Evolutionary conservation across 1,140 invertebrate species (phyloP).

Genomic region (Phymorhynchus buccinoides): DNA sequence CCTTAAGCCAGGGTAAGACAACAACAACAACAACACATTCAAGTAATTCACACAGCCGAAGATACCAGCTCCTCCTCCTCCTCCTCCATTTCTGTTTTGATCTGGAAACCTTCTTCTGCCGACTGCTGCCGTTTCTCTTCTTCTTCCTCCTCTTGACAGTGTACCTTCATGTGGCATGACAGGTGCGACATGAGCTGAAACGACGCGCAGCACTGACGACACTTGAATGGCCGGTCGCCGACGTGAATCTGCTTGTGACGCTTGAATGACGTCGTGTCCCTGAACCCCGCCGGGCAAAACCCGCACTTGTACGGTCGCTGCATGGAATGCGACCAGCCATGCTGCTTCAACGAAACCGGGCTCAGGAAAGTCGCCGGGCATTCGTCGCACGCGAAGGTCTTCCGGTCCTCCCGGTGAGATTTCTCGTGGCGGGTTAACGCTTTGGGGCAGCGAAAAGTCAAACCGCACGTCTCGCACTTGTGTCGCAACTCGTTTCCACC

Average conservation of each 20-base stretch:
- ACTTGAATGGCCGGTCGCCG: neutral
- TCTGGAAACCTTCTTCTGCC: too few relatives aligned
- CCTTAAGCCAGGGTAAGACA: too few relatives aligned
- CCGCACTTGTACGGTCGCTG: neutral
- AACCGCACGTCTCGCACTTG: neutral
- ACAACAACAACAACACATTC: too few relatives aligned
- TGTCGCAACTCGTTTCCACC: neutral
- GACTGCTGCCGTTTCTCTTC: too few relatives aligned
- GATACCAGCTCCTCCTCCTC: too few relatives aligned
- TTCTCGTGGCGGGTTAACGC: neutral
- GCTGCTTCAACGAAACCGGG: neutral
- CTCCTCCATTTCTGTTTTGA: too few relatives aligned
- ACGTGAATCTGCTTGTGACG: constrained; percentile 1
- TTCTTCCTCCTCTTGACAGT: neutral
- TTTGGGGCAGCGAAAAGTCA: neutral
- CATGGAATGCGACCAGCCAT: neutral
- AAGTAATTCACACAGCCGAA: too few relatives aligned
- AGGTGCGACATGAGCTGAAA: neutral
- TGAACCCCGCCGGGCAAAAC: neutral
- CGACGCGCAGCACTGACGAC: neutral
- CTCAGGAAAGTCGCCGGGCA: neutral
- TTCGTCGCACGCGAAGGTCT: neutral
- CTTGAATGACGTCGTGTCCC: neutral
- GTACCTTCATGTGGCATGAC: constrained; percentile 13
- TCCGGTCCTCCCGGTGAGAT: neutral